phyloP scores from a whole-genome alignment of 1,140 invertebrate species.

The Ceratoteleas bidentatus region DNA sequence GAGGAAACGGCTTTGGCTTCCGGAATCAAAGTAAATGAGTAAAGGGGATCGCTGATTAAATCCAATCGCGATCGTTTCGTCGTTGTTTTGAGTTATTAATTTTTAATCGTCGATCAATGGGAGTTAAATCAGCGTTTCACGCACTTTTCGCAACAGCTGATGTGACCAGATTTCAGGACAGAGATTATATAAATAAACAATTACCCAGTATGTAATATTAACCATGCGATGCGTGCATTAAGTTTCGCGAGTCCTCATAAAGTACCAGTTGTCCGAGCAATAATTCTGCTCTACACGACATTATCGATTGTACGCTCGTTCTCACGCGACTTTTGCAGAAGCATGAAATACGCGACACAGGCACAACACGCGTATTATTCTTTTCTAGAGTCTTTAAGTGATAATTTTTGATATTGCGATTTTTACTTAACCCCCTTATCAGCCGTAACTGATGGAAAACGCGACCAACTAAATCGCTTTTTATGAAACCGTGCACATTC shows the following conservation, averaged over 20 bases:
- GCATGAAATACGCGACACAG: slow-evolving; percentile 47
- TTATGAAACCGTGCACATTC: slow-evolving; percentile 1
- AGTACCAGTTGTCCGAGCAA: slow-evolving; percentile 59
- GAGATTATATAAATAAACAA: slow-evolving; percentile 66
- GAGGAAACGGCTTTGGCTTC: too few species aligned
- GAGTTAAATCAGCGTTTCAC: slow-evolving; percentile 10
- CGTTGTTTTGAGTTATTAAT: background rate
- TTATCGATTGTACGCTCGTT: slow-evolving; percentile 63
- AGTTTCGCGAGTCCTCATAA: slow-evolving; percentile 50
- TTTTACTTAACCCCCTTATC: slow-evolving; percentile 36
- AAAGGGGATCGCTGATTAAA: background rate
- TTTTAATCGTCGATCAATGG: background rate
- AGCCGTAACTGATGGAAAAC: slow-evolving; percentile 24
- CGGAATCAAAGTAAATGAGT: too few species aligned
- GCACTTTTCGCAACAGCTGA: slow-evolving; percentile 27
- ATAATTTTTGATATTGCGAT: slow-evolving; percentile 47
- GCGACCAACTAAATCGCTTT: slow-evolving; percentile 18
- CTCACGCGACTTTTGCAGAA: slow-evolving; percentile 59
- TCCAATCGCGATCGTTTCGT: background rate
- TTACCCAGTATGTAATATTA: slow-evolving; percentile 59
- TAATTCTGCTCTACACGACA: slow-evolving; percentile 64
- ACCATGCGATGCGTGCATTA: slow-evolving; percentile 57
- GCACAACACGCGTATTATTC: slow-evolving; percentile 39
- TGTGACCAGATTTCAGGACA: slow-evolving; percentile 43
- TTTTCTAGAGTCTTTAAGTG: slow-evolving; percentile 39